These are phyloP conservation scores for Aphis gossypii DNA, from an alignment of 1,140 invertebrate species.

Conservation along the genomic window DNA sequence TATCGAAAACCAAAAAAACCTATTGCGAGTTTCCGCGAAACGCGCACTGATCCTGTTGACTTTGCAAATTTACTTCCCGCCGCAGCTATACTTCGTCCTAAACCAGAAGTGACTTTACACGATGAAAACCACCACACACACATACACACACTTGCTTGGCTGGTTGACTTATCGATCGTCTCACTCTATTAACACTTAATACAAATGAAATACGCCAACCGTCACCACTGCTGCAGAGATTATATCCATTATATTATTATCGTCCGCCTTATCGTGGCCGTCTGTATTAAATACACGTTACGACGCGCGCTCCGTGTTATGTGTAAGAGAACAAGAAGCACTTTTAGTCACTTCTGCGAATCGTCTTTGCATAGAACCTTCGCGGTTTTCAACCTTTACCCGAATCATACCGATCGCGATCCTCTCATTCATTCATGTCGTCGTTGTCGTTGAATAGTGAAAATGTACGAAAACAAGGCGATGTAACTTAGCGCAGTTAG, in stretches of 20 bases:
- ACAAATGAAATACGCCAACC: neutral
- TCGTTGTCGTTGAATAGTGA: neutral
- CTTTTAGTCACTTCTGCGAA: neutral
- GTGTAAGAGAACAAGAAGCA: neutral
- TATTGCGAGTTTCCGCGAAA: neutral
- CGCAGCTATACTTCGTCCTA: no score
- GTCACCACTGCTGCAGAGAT: neutral
- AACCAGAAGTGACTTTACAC: neutral
- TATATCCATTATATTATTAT: neutral
- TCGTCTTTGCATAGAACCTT: neutral
- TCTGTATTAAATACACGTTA: neutral
- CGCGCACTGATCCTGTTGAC: conserved; percentile 18
- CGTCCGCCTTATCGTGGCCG: no score
- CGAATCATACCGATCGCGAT: neutral
- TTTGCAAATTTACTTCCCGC: neutral
- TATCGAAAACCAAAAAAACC: neutral
- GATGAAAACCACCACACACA: neutral
- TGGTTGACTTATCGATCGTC: conserved; percentile 4
- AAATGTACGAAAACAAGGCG: neutral
- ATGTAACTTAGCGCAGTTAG: neutral
- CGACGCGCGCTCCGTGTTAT: neutral
- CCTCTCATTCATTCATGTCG: neutral
- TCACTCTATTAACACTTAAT: neutral
- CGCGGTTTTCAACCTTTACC: neutral
- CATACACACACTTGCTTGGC: neutral